These are phyloP conservation scores for Hippoglossus hippoglossus DNA, from an alignment of 2,797 vertebrate species.

Conservation along the genomic window DNA sequence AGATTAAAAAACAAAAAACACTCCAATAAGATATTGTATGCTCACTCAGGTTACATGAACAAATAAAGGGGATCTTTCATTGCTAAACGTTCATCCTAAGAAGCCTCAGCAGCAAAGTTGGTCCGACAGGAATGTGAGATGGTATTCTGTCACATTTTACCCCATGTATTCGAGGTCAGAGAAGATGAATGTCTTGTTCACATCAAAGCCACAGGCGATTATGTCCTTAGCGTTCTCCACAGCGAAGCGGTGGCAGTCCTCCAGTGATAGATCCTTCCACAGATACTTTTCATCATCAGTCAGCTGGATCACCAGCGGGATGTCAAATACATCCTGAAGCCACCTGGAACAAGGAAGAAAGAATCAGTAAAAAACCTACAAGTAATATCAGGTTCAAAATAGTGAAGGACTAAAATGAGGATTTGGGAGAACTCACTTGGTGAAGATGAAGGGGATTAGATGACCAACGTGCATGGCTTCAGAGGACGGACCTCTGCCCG, in stretches of 20 bases:
- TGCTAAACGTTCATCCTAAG: neutral
- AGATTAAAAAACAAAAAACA: neutral
- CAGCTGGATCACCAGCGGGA: slow-evolving; percentile 95
- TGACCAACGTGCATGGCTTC: slow-evolving; percentile 96
- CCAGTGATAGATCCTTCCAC: slow-evolving; percentile 95
- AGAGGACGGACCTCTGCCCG: slow-evolving; percentile 95
- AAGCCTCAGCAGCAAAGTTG: neutral
- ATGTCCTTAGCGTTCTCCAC: slow-evolving; percentile 96
- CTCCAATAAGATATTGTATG: neutral
- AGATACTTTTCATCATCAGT: slow-evolving; percentile 99
- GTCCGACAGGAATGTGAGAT: neutral
- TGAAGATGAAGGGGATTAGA: slow-evolving; percentile 96
- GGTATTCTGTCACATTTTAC: slow-evolving; percentile 72
- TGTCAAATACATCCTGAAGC: slow-evolving; percentile 95
- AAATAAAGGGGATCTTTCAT: neutral
- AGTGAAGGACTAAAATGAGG: neutral
- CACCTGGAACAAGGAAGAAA: slow-evolving; percentile 83
- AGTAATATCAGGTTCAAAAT: neutral
- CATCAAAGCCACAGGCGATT: slow-evolving; percentile 95
- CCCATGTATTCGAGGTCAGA: slow-evolving; percentile 98
- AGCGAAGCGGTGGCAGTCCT: slow-evolving; percentile 89
- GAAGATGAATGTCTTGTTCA: slow-evolving; percentile 99
- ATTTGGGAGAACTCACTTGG: slow-evolving; percentile 88
- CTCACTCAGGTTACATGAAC: neutral
- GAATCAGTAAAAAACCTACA: neutral